Conservation (phyloP, 2,797 vertebrate species). For the Perodicticus potto region DNA sequence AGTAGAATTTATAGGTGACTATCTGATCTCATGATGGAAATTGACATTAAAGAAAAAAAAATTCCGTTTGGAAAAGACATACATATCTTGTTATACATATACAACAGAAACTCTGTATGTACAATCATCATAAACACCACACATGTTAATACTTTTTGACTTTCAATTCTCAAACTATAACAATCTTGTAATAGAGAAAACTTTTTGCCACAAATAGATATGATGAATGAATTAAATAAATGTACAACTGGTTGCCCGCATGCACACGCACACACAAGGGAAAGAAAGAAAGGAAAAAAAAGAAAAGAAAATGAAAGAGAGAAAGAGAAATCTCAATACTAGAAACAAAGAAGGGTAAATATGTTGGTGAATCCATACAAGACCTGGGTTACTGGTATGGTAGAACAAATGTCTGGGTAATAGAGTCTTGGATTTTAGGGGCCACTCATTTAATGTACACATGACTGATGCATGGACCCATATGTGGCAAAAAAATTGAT, state of each 20-base stretch:
- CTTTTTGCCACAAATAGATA: neutral
- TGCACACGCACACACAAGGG: neutral
- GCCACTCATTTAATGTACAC: neutral
- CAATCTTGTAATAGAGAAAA: neutral
- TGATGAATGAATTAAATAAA: neutral
- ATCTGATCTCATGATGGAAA: neutral
- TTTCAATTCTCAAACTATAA: neutral
- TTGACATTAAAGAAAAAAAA: neutral
- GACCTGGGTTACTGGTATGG: neutral
- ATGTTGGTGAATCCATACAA: neutral
- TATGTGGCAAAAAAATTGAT: neutral
- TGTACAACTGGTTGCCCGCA: neutral
- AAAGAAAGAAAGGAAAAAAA: too few species aligned
- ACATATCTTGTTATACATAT: neutral
- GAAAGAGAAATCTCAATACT: neutral
- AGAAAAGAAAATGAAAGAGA: accelerated
- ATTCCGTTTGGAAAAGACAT: neutral
- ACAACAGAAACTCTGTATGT: neutral
- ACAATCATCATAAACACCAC: neutral
- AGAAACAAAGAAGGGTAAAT: neutral
- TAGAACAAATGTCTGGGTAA: neutral
- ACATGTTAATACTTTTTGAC: constrained; percentile 20
- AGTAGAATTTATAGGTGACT: neutral
- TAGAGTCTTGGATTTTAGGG: neutral
- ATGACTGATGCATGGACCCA: neutral